Percentiles rank a stretch among this genome's conserved stretches.
Conservation (phyloP, 2,113 vertebrate species). For the Alosa alosa region DNA sequence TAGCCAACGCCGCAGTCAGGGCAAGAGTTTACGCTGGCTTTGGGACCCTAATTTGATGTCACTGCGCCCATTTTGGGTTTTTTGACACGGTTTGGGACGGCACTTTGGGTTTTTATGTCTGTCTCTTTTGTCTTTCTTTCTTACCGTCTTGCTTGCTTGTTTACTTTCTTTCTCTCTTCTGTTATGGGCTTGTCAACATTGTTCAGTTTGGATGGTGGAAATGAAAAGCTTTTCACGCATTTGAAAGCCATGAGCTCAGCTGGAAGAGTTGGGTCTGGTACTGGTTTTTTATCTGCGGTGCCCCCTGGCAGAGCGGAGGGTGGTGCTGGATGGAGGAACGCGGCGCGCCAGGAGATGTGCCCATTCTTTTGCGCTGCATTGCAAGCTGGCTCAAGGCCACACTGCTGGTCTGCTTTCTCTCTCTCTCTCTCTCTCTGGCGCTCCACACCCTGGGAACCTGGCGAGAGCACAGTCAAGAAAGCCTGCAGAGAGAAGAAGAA, state of each 20-base stretch:
- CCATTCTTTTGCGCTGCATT: not conserved
- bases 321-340: not conserved
- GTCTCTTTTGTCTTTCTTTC: not conserved
- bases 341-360: not conserved
- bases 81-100: no score
- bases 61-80: not conserved
- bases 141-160: not conserved
- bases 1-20: not conserved
- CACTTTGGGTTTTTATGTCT: no score
- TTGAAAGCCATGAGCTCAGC: not conserved
- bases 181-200: not conserved
- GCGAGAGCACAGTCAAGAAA: constrained; percentile 11
- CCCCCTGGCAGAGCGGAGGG: not conserved
- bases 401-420: not conserved
- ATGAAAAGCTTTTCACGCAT: not conserved
- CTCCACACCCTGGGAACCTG: not conserved
- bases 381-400: not conserved
- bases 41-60: not conserved
- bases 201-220: not conserved
- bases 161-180: not conserved
- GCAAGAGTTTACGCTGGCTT: not conserved
- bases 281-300: not conserved
- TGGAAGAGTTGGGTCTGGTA: not conserved
- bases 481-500: constrained; percentile 9
- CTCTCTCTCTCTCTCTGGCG: not conserved